Base-by-base conservation (phyloP, 2,797 vertebrate genomes). In the Gallinago stenura region DNA sequence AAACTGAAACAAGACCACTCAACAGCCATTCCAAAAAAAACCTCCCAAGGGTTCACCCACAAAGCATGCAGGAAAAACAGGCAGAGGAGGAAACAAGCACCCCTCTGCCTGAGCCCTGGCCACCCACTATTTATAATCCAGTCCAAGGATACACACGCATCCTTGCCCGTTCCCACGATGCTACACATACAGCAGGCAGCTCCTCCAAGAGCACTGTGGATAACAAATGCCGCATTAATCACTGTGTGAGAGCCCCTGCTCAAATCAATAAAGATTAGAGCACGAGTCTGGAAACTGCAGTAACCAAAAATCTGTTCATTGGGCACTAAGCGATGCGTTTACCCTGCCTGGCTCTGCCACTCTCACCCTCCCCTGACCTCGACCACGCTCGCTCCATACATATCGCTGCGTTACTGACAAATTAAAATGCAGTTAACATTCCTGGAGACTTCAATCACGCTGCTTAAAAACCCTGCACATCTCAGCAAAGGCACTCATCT, bases 351-450 rank as follows among this genome's bases (percentile, higher is more conserved):
- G 83, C 62, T 86, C 65, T n/a, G 70, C 2, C 41, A 72, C 65
- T 37, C 80, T 93, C 85, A 78, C 85, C 73, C 83, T 73, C 51
- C 76, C 26, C 76, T 95, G 91, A 95, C 91, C 94, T 88, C 84
- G n/a, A 71, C 16, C 69, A 77, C 53, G 25, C 53, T 93, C 69
- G 0, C n/a, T 83, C 83, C 92, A 79, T 73, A 28, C 48, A 70
- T n/a, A 90, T 22, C 12, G 0, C 20, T 84, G 87, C 79, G 51
- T 56, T 80, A 56, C 76, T 70, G 77, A 66, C 60, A 73, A 96
- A 95, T 93, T 94, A 88, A 93, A 94, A 93, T 90, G 73, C 95
- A 82, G 88, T 87, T 88, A 84, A 93, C 93, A 92, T 96, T 96
- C 95, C 87, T 90, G 53, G 61, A 77, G 83, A 31, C 93, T 95